These are phyloP conservation scores for Cardiocondyla obscurior DNA, from an alignment of 1,140 invertebrate genomes.

Conservation along the genomic window DNA sequence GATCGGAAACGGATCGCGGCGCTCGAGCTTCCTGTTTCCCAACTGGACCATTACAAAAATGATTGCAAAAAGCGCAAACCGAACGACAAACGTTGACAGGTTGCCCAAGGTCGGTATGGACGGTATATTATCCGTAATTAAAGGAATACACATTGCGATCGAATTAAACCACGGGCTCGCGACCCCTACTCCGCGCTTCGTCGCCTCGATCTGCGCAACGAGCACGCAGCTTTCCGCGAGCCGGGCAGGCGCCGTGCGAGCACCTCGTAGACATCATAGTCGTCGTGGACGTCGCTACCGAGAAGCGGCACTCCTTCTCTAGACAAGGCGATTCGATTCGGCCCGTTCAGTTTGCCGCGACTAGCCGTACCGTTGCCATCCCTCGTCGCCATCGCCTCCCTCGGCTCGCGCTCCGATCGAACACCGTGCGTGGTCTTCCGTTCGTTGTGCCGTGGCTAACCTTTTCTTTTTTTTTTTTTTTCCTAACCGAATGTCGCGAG, in stretches of 20 bases:
- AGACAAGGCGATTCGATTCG: background rate
- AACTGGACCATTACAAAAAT: background rate
- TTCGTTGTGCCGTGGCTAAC: background rate
- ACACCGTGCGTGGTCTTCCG: background rate
- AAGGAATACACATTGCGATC: constrained; percentile 28
- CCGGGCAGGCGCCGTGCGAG: constrained; percentile 67
- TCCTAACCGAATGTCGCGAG: constrained; percentile 2
- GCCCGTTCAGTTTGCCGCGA: constrained; percentile 54
- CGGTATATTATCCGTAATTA: constrained; percentile 45
- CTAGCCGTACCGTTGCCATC: constrained; percentile 21
- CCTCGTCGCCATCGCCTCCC: background rate
- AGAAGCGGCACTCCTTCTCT: constrained; percentile 36
- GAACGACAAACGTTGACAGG: background rate
- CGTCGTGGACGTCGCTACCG: constrained; percentile 22
- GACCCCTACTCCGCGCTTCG: constrained; percentile 10
- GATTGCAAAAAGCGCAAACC: background rate
- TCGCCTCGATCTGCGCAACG: constrained; percentile 35
- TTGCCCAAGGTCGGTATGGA: background rate
- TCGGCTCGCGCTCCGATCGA: background rate
- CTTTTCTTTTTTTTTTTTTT: too few relatives aligned
- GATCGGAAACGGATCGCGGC: background rate
- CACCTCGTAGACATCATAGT: constrained; percentile 17
- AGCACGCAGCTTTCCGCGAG: constrained; percentile 45
- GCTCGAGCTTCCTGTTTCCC: background rate
- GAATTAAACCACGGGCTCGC: constrained; percentile 30